Percentiles rank a stretch among this genome's conserved stretches.
phyloP scores from a whole-genome alignment of 2,797 vertebrate species.

The Notoglanidium macrostoma region DNA sequence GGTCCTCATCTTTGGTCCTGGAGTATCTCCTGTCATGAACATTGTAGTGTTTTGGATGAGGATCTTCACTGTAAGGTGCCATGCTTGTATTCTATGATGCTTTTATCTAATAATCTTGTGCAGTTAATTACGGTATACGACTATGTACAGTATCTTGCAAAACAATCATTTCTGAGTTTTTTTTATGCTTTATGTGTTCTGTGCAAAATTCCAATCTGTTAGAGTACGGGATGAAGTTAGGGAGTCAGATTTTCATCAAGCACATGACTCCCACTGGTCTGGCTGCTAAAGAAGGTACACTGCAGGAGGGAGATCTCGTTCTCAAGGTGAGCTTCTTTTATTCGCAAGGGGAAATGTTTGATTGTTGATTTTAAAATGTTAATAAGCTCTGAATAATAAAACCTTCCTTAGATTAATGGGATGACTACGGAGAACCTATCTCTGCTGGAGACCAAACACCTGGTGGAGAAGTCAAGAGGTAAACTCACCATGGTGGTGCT shows the following conservation, averaged over 20 bases:
- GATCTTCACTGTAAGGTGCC: not conserved
- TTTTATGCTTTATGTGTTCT: not conserved
- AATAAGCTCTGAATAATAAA: not conserved
- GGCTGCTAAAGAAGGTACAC: slow-evolving; percentile 80
- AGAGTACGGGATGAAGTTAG: slow-evolving; percentile 95
- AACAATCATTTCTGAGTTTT: not conserved
- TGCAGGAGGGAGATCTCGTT: slow-evolving; percentile 94
- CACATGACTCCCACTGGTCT: slow-evolving; percentile 90
- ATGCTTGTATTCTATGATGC: not conserved
- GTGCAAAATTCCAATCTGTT: slow-evolving; percentile 25
- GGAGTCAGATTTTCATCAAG: slow-evolving; percentile 98
- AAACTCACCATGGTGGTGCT: slow-evolving; percentile 87
- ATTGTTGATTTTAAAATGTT: not conserved
- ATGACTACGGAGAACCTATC: slow-evolving; percentile 92
- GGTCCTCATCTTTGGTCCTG: not conserved
- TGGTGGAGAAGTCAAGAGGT: slow-evolving; percentile 90
- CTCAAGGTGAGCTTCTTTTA: slow-evolving; percentile 79
- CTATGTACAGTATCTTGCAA: not conserved
- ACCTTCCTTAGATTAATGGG: slow-evolving; percentile 86
- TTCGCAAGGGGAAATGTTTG: not conserved
- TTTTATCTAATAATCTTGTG: not conserved
- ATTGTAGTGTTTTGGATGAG: not conserved
- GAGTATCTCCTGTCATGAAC: not conserved
- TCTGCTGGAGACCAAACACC: slow-evolving; percentile 87
- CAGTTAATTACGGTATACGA: not conserved